Base-by-base conservation (phyloP, 2,797 vertebrate genomes). In the Buceros bicornis region DNA sequence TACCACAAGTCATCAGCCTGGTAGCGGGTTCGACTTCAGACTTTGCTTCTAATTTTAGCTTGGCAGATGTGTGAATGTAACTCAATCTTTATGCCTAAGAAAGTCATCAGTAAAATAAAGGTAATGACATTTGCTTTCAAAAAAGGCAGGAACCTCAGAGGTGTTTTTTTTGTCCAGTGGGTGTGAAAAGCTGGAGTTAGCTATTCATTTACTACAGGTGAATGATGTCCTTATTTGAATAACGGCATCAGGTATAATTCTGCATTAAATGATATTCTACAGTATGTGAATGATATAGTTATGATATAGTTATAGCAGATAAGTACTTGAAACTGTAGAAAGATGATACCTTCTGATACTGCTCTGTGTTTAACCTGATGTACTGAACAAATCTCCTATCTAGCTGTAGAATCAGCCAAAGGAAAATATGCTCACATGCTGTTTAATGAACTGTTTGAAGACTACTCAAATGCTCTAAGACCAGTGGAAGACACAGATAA, bases 401-500 rank as follows among this genome's bases (percentile, higher is more conserved):
- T 92, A 98, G 99, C 96, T 93, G 98, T 97, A 71, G 97, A 98
- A 40, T 97, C 98, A 51, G 99, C 99, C 90, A 98, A 99, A 96
- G 99, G 99, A 86, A 99, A 98, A 89, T 99, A 99, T 29, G 99
- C 99, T 86, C 99, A 98, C 74, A 99, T 99, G 97, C 98, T 99
- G 85, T 98, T 99, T 84, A 98, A 97, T 13, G 98, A 99, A 79
- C 97, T 99, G 91, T 99, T 99, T 98, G 98, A 99, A 97, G 97
- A 98, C 95, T 99, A 99, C 95, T 99, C 99, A 57, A 99, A 98
- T 31, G 99, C 99, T 73, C 97, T 99, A 78, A 98, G 99, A 91
- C 99, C 99, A 3, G 99, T 99, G 42, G 99, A 99, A 89, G 99
- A 99, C 95, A 99, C 99, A 45, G 99, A 99, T 94, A 97, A 98